phyloP scores from a whole-genome alignment of 2,113 vertebrate genomes.

The Varanus salvator region DNA sequence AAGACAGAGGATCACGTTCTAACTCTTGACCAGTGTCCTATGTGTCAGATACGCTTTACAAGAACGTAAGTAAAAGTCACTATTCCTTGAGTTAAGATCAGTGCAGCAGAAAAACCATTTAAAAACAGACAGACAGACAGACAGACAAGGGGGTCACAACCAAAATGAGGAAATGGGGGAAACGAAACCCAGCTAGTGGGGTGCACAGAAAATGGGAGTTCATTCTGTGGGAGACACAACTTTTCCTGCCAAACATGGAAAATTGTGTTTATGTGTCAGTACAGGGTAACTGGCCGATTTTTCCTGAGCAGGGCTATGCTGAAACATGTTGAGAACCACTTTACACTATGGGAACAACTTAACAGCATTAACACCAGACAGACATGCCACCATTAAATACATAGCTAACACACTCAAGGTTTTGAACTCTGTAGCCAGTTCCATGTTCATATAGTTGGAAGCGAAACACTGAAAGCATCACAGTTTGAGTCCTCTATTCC shows the following conservation, averaged over 20 bases:
- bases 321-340: not conserved
- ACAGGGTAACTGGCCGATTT: not conserved
- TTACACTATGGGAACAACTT: not conserved
- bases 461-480: not conserved
- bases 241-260: not conserved
- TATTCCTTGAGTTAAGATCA: not conserved
- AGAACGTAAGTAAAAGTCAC: slow-evolving; percentile 75
- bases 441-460: not conserved
- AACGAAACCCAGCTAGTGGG: not conserved
- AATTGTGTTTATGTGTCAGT: not conserved
- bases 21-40: slow-evolving; percentile 81
- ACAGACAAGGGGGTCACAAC: not conserved
- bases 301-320: not conserved
- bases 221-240: not conserved
- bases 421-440: not conserved
- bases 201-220: not conserved
- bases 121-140: not conserved
- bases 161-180: not conserved
- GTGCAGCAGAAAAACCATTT: not conserved
- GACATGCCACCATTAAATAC: no score
- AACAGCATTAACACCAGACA: not conserved
- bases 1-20: not conserved
- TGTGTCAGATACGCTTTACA: slow-evolving; percentile 83
- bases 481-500: not conserved
- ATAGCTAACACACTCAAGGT: not conserved